Base-by-base conservation (phyloP, 2,113 vertebrate species). In the Sinocyclocheilus maitianheensis region DNA sequence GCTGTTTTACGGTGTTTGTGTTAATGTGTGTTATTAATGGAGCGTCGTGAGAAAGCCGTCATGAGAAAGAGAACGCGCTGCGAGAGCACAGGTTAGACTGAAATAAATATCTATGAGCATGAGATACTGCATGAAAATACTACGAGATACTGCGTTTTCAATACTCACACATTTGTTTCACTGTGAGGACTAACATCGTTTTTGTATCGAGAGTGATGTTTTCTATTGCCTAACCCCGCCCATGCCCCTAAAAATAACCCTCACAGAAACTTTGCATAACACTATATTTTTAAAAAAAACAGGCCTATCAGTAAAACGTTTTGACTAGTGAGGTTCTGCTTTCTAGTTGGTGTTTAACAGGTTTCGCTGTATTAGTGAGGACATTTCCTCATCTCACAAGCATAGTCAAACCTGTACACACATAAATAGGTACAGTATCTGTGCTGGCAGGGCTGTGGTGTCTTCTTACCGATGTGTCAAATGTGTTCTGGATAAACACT, bases 41-140 rank as follows among this genome's bases (percentile, higher is more conserved):
- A 93, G 85, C 26, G 3, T 34, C n/a, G 78, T 43, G 26, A 55
- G 1, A 62, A 11, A 5, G 0, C 0, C 24, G 24, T 58, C 9
- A 40, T 67, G 63, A 74, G 79, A 22, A 63, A 86, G 65, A 90
- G 92, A 16, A 46, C 79, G 82, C 90, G 92, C 10, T 90, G 76
- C 43, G 88, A 92, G 46, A 93, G 93, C 89, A 90, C 90, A 93
- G 94, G 94, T 94, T 89, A 93, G 93, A 48, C 4, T 46, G 2
- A 20, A n/a, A 30, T 65, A 65, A 26, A 65, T 67, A 67, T 26
- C 24, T 3, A 65, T 13, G 13, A 67, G 63, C 13, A 67, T 67
- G 58, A 22, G 8, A 20, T 58, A 58, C 0, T 62, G 58, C 58
- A 62, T 62, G 58, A 9, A 62, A 62, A n/a, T 30, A 30, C 30